A percentile compares a stretch with the other conserved stretches of the same genome.
Conservation (phyloP, 2,797 vertebrate genomes). For the Esox lucius region DNA sequence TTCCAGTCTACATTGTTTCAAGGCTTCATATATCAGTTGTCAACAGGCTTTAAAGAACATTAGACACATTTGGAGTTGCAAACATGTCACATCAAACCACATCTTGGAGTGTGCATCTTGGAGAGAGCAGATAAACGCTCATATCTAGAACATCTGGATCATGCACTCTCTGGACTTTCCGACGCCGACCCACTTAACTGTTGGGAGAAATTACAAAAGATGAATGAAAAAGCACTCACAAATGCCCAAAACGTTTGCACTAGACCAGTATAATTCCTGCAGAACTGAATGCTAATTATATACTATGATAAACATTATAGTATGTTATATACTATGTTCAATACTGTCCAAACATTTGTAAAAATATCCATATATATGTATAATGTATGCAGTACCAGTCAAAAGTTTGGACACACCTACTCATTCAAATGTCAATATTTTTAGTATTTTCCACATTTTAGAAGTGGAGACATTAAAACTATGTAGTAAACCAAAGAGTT, state of each 20-base stretch:
- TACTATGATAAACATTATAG: no score
- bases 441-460: no score
- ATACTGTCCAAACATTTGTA: no score
- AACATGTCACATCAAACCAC: slow-evolving; percentile 31
- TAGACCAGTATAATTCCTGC: not conserved
- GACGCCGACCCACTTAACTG: slow-evolving; percentile 99
- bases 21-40: slow-evolving; percentile 34
- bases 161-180: slow-evolving; percentile 98
- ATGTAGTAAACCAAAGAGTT: no score
- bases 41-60: not conserved
- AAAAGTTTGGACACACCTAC: not conserved
- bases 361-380: no score
- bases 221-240: slow-evolving; percentile 24
- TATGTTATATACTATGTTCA: no score
- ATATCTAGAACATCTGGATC: slow-evolving; percentile 93
- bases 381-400: no score
- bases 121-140: slow-evolving; percentile 25
- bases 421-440: not conserved
- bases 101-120: slow-evolving; percentile 29
- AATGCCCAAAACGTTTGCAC: not conserved
- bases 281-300: not conserved
- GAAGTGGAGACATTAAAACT: no score
- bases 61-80: slow-evolving; percentile 32
- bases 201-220: slow-evolving; percentile 38
- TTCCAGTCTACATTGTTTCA: slow-evolving; percentile 9